Conservation (phyloP, 2,797 vertebrate species). For the Pseudochirops corinnae region DNA sequence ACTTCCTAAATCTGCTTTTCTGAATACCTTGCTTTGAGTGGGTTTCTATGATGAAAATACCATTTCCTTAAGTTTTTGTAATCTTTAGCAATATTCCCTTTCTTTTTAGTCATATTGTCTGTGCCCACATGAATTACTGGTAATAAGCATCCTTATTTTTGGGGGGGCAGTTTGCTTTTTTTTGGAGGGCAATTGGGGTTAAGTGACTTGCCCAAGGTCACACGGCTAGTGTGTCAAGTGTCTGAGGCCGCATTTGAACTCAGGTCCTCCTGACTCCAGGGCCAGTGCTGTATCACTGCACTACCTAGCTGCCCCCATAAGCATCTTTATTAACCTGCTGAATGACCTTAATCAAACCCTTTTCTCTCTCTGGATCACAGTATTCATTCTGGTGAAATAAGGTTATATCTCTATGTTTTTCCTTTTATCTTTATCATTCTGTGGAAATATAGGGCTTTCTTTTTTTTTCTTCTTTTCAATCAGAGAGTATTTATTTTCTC, state of each 20-base stretch:
- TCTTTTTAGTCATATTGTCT: not conserved
- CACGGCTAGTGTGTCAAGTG: too few relatives aligned
- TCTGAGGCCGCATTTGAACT: too few relatives aligned
- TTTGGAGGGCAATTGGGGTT: too few relatives aligned
- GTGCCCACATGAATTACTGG: not conserved
- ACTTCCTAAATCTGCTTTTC: not conserved
- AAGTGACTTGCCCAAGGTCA: too few relatives aligned
- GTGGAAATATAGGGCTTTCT: not conserved
- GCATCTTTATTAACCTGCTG: not conserved
- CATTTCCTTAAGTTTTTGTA: not conserved
- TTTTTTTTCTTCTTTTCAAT: not conserved
- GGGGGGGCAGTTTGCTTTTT: too few relatives aligned
- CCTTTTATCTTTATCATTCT: not conserved
- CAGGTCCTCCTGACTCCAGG: too few relatives aligned
- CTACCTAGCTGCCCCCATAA: too few relatives aligned
- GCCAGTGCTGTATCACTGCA: too few relatives aligned
- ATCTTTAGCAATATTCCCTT: not conserved
- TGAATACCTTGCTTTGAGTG: not conserved
- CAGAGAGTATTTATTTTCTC: not conserved
- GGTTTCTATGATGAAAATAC: not conserved
- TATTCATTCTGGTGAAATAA: too few relatives aligned
- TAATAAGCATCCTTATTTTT: too few relatives aligned
- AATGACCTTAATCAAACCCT: not conserved
- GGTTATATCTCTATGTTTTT: not conserved
- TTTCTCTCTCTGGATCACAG: not conserved